Conservation (phyloP, 92 coral and sea anemone species). For the Metridium senile region DNA sequence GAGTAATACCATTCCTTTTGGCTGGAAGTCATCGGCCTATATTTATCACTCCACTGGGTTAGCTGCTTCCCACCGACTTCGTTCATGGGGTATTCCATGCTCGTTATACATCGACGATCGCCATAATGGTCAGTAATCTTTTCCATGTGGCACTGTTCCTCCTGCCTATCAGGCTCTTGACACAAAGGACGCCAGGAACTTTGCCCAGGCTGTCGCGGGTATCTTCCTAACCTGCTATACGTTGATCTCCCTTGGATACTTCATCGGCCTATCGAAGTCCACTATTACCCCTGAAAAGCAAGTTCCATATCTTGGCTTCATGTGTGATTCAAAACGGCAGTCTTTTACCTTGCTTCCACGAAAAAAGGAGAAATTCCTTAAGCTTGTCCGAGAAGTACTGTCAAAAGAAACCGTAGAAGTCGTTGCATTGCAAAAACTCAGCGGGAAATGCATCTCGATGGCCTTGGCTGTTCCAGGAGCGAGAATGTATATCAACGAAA, state of each 20-base stretch:
- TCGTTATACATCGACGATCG: not conserved
- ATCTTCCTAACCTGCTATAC: conserved; percentile 3
- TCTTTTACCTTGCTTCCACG: not conserved
- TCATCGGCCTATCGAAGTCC: not conserved
- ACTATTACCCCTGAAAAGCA: not conserved
- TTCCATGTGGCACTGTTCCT: not conserved
- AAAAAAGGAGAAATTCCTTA: not conserved
- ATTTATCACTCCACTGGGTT: not conserved
- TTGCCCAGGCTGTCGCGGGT: conserved; percentile 11
- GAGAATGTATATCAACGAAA: not conserved
- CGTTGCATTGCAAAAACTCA: too few relatives aligned
- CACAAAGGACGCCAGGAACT: not conserved
- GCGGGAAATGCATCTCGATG: not conserved
- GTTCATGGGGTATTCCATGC: not conserved
- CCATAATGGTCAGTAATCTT: not conserved
- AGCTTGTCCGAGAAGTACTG: not conserved
- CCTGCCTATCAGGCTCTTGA: not conserved
- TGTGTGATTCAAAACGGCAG: not conserved
- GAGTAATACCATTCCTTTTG: not conserved
- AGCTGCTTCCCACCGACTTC: not conserved
- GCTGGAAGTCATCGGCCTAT: conserved; percentile 2
- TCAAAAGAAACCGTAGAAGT: too few relatives aligned
- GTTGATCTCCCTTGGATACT: conserved; percentile 5
- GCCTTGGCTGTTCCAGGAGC: not conserved
- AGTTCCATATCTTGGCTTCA: conserved; percentile 19